Evolutionary conservation across 2,888 invertebrate genomes (phyloP), one percentile per base, ranked within the genome.

Genomic region (Halictus quadricinctus): DNA sequence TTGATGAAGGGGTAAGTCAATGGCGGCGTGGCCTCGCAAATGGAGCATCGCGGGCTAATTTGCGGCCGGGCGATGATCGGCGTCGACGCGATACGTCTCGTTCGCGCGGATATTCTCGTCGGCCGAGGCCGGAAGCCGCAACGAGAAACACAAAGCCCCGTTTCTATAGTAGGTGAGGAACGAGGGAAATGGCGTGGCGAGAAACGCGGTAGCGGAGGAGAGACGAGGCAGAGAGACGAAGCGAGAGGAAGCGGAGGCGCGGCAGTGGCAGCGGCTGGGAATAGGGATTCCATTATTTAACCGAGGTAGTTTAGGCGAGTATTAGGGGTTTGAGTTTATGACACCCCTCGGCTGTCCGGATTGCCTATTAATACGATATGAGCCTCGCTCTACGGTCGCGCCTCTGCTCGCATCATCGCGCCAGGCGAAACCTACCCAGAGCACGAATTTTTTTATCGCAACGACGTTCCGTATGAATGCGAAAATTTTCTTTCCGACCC

Each of bases 331-430:
- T 92, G 94, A 94, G 94, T 94, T 94, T 94, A 94, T 94, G 94
- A 94, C 94, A 94, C 94, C 94, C 94, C 94, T 93, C 93, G 93
- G 93, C 92, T 93, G 93, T 92, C 93, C 93, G 94, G 94, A 90
- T 90, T 90, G 94, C 94, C 94, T 94, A 94, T 94, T 94, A 94
- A 94, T 94, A 94, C 94, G 94, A 94, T 94, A 94, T 94, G 94
- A 94, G 94, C 92, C 92, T 90, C 91, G 92, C 91, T 92, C 92
- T 88, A 81, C 88, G 82, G 87, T 77, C 80, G 79, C 87, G 88
- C 88, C 88, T 86, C 85, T 83, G 73, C 87, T 81, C 81, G 87
- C 88, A 81, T 87, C 88, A 87, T 85, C 83, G 86, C 88, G 74
- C 83, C 75, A 72, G 73, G 80, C 82, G 80, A 69, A 72, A 86